phyloP scores from a whole-genome alignment of 2,888 invertebrate species.

The Pseudococcus viburni region DNA sequence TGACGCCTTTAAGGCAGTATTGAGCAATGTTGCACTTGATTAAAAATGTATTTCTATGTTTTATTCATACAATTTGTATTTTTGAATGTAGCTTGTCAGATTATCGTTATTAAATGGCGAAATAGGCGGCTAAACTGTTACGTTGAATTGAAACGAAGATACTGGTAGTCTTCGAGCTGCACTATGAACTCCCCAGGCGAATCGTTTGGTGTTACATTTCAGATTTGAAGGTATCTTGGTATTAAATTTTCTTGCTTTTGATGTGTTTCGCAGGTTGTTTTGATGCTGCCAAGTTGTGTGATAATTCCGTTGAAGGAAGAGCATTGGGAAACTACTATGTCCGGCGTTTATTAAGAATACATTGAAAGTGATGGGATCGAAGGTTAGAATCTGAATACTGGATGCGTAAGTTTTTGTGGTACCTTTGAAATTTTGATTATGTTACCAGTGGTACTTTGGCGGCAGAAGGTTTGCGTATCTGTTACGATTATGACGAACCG shows the following conservation, averaged over 20 bases:
- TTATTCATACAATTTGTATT: slow-evolving; percentile 50
- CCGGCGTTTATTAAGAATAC: too few species aligned
- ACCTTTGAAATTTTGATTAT: not conserved
- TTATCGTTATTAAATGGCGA: slow-evolving; percentile 40
- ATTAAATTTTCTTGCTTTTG: not conserved
- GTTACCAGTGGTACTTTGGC: not conserved
- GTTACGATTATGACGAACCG: not conserved
- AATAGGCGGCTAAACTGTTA: not conserved
- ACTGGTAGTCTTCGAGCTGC: not conserved
- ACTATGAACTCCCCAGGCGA: not conserved
- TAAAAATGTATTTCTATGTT: slow-evolving; percentile 34
- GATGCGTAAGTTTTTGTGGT: not conserved
- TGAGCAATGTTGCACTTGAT: slow-evolving; percentile 37
- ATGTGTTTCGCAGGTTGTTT: not conserved
- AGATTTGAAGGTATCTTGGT: not conserved
- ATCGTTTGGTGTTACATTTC: not conserved
- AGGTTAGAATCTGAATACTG: not conserved
- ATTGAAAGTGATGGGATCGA: not conserved
- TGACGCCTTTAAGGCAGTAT: slow-evolving; percentile 18
- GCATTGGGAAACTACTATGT: too few species aligned
- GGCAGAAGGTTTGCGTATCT: not conserved
- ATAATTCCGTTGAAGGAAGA: not conserved
- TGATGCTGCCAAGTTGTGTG: not conserved
- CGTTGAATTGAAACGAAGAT: not conserved
- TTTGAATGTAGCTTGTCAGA: slow-evolving; percentile 33